phyloP scores from a whole-genome alignment of 2,888 invertebrate genomes.

The Drosophila picticornis region DNA sequence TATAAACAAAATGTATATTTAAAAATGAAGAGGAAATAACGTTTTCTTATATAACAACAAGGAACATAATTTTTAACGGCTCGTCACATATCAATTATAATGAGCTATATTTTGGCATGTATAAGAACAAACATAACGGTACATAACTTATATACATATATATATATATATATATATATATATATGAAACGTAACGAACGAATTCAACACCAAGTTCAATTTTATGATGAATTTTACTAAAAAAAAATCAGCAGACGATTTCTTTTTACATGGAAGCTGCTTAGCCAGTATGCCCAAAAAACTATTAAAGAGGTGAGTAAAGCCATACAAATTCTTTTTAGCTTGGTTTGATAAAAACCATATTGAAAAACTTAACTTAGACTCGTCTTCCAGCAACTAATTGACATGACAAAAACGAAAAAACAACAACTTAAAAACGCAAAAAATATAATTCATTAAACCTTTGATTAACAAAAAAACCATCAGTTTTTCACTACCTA shows the following conservation, averaged over 20 bases:
- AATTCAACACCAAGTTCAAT: slow-evolving; percentile 69
- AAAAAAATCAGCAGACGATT: slow-evolving; percentile 37
- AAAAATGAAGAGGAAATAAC: slow-evolving; percentile 30
- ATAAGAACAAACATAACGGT: slow-evolving; percentile 26
- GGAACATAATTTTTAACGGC: slow-evolving; percentile 62
- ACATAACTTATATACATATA: slow-evolving; percentile 28
- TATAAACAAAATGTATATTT: slow-evolving; percentile 45
- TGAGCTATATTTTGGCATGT: slow-evolving; percentile 65
- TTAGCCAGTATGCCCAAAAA: slow-evolving; percentile 11
- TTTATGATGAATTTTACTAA: slow-evolving; percentile 48
- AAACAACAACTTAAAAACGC: slow-evolving; percentile 23
- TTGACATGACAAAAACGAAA: slow-evolving; percentile 58
- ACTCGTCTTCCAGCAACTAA: slow-evolving; percentile 79
- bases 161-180: slow-evolving; percentile 18
- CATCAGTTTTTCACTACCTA: slow-evolving; percentile 7
- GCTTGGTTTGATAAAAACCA: slow-evolving; percentile 19
- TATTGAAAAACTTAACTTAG: slow-evolving; percentile 63
- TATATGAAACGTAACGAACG: slow-evolving; percentile 49
- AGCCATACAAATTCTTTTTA: slow-evolving; percentile 40
- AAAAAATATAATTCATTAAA: slow-evolving; percentile 10
- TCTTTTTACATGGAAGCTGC: slow-evolving; percentile 31
- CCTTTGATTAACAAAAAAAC: neutral
- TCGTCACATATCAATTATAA: slow-evolving; percentile 78
- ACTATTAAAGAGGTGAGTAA: slow-evolving; percentile 67
- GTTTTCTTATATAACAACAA: slow-evolving; percentile 55